A percentile compares a stretch with the other conserved stretches of the same genome.
Evolutionary conservation across 2,113 vertebrate genomes (phyloP).

Genomic region (Osmerus mordax): DNA sequence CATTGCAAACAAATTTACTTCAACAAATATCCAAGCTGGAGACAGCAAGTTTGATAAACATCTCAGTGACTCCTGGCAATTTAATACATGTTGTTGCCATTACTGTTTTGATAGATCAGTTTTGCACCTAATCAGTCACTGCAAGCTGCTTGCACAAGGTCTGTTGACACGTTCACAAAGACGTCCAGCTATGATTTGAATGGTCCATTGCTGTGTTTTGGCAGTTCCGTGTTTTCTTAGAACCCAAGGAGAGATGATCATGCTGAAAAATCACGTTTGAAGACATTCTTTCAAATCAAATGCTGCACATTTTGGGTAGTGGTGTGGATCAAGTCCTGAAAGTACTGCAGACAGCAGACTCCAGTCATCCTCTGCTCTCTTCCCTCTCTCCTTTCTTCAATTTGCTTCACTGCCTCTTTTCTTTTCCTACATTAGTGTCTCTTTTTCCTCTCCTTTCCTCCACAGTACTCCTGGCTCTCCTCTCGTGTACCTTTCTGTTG

Average conservation of each 20-base stretch:
- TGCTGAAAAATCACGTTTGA: no score
- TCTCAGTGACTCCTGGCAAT: conserved; percentile 46
- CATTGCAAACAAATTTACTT: conserved; percentile 53
- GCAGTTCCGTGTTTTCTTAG: no score
- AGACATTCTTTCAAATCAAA: no score
- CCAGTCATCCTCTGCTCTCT: neutral
- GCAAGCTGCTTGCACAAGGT: conserved; percentile 38
- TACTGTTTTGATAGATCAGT: conserved; percentile 57
- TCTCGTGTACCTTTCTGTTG: conserved; percentile 7
- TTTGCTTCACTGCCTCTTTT: conserved; percentile 15
- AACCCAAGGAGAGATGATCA: no score
- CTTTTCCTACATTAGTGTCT: neutral
- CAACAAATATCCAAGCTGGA: conserved; percentile 49
- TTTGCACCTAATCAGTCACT: conserved; percentile 56
- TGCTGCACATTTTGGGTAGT: no score
- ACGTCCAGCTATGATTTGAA: no score
- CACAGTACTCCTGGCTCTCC: neutral
- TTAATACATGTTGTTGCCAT: conserved; percentile 55
- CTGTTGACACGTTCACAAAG: conserved; percentile 25
- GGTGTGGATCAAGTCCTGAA: no score
- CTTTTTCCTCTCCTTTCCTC: neutral
- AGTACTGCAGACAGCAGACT: no score
- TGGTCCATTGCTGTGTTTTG: no score
- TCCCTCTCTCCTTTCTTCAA: neutral
- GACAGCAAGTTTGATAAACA: conserved; percentile 56